These are phyloP conservation scores for Dicaeum eximium DNA, from an alignment of 2,113 vertebrate genomes.

Conservation along the genomic window DNA sequence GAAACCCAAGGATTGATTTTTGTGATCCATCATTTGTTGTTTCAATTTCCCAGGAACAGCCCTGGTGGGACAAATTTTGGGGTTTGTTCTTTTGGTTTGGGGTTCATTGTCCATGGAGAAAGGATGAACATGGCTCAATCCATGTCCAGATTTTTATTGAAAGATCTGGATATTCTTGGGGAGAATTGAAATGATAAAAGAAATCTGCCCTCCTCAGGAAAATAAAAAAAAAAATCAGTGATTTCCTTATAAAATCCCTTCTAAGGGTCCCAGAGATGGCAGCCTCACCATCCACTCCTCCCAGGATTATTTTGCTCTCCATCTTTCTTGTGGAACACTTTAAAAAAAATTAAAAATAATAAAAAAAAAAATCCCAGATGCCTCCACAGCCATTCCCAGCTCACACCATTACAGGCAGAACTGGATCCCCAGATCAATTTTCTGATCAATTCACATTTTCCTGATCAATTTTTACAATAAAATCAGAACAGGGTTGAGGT, in stretches of 20 bases:
- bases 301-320: not conserved
- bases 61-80: not conserved
- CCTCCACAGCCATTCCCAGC: not conserved
- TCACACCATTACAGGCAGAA: not conserved
- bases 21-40: not conserved
- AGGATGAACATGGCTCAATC: not conserved
- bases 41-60: not conserved
- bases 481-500: not conserved
- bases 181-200: not conserved
- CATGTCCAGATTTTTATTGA: not conserved
- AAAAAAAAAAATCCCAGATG: not conserved
- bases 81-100: not conserved
- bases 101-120: not conserved
- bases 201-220: not conserved
- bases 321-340: not conserved
- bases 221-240: too few species aligned
- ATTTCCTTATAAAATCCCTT: not conserved
- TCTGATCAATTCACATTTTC: not conserved
- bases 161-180: not conserved
- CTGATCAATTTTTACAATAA: not conserved
- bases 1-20: not conserved
- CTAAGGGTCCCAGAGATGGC: not conserved
- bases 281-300: not conserved
- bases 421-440: not conserved
- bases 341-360: rapidly evolving